These are phyloP conservation scores for Argynnis bischoffii DNA, from an alignment of 2,888 invertebrate species.

Conservation along the genomic window DNA sequence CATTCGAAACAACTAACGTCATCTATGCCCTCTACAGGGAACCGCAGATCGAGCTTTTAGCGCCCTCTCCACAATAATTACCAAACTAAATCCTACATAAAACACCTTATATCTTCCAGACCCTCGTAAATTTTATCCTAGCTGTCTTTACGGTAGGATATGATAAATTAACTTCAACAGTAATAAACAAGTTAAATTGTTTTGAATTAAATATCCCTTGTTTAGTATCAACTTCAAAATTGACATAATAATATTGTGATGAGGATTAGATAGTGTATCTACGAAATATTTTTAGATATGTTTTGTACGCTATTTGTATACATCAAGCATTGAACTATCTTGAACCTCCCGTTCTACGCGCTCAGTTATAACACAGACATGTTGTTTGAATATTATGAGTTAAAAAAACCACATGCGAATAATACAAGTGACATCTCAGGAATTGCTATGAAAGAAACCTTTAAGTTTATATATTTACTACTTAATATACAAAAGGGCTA, in stretches of 20 bases:
- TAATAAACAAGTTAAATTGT: constrained; percentile 2
- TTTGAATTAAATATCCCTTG: neutral
- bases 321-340: no score
- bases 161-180: constrained; percentile 6
- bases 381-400: no score
- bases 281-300: no score
- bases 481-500: neutral
- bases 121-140: constrained; percentile 14
- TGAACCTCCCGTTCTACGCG: no score
- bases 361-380: no score
- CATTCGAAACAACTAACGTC: constrained; percentile 13
- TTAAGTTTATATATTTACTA: neutral
- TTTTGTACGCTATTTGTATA: no score
- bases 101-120: neutral
- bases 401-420: no score
- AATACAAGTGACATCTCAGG: neutral
- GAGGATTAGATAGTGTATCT: no score
- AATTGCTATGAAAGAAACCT: neutral
- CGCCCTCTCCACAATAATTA: constrained; percentile 17
- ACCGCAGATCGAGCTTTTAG: neutral
- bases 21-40: neutral
- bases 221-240: neutral
- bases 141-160: constrained; percentile 11
- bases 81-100: constrained; percentile 11
- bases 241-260: neutral